These are phyloP conservation scores for Perodicticus potto DNA, from an alignment of 2,797 vertebrate species.

Conservation along the genomic window DNA sequence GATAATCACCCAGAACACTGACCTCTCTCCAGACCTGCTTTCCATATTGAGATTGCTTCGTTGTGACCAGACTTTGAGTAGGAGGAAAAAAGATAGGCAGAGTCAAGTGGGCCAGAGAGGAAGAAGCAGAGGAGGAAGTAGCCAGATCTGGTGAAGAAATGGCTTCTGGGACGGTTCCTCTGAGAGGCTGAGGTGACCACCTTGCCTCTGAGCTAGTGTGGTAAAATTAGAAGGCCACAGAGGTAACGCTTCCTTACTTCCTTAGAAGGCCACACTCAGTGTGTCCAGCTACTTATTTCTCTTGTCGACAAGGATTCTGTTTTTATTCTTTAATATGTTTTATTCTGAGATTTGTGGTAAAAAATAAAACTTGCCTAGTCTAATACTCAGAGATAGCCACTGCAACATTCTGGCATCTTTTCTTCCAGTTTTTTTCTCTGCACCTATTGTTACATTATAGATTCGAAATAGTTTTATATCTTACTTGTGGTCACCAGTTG, in stretches of 20 bases:
- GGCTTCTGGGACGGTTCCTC: conserved; percentile 9
- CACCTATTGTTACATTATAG: not conserved
- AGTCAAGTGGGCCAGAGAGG: not conserved
- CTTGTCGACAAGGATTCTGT: not conserved
- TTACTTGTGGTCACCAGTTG: not conserved
- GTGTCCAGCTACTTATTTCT: not conserved
- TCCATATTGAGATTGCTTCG: conserved; percentile 11
- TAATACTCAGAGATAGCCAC: not conserved
- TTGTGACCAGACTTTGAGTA: conserved; percentile 59
- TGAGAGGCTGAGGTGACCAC: not conserved
- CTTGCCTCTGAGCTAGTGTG: not conserved
- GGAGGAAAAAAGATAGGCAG: not conserved
- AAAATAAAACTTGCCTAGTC: conserved; percentile 14
- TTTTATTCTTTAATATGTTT: conserved; percentile 24
- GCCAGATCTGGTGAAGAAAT: not conserved
- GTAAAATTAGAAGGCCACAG: not conserved
- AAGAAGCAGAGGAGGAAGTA: not conserved
- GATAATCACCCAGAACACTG: not conserved
- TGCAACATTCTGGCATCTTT: not conserved
- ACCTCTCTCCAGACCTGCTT: conserved; percentile 23
- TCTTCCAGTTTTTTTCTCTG: not conserved
- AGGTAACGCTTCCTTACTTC: not conserved
- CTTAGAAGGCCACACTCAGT: not conserved
- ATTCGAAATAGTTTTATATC: conserved; percentile 12
- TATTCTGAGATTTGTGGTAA: not conserved